Conservation (phyloP, 1,140 invertebrate species). For the Bombus vancouverensis region DNA sequence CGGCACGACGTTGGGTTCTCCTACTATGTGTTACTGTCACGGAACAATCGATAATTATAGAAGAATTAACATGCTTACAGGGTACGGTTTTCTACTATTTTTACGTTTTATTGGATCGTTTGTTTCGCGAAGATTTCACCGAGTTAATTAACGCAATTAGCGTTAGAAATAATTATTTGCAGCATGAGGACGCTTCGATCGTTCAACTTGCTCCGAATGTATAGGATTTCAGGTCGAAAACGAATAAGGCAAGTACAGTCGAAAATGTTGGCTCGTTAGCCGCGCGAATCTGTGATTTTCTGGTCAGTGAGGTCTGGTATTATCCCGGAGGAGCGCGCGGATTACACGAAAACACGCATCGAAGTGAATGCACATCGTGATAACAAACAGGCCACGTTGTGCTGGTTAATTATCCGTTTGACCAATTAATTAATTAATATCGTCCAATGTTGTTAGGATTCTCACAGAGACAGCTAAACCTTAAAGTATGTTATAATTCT, state of each 20-base stretch:
- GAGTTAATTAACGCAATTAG: not conserved
- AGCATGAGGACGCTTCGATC: not conserved
- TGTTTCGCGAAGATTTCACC: not conserved
- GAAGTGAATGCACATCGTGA: constrained; percentile 57
- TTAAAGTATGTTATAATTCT: not conserved
- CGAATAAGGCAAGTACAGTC: no score
- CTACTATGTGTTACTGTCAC: not conserved
- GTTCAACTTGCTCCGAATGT: not conserved
- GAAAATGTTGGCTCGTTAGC: constrained; percentile 38
- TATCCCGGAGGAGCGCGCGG: constrained; percentile 47
- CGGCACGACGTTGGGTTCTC: not conserved
- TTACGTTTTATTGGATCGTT: not conserved
- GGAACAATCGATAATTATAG: not conserved
- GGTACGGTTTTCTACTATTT: not conserved
- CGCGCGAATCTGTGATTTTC: constrained; percentile 52
- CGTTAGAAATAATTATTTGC: not conserved
- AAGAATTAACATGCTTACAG: no score
- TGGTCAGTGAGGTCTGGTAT: constrained; percentile 49
- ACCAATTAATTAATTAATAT: constrained; percentile 61
- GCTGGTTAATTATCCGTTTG: constrained; percentile 51
- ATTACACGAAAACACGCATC: constrained; percentile 57
- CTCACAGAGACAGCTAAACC: not conserved
- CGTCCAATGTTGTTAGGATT: not conserved
- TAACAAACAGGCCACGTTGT: constrained; percentile 50
- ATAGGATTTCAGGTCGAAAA: not conserved